phyloP scores from a whole-genome alignment of 2,888 invertebrate genomes.

The Drosophila peninsularis region DNA sequence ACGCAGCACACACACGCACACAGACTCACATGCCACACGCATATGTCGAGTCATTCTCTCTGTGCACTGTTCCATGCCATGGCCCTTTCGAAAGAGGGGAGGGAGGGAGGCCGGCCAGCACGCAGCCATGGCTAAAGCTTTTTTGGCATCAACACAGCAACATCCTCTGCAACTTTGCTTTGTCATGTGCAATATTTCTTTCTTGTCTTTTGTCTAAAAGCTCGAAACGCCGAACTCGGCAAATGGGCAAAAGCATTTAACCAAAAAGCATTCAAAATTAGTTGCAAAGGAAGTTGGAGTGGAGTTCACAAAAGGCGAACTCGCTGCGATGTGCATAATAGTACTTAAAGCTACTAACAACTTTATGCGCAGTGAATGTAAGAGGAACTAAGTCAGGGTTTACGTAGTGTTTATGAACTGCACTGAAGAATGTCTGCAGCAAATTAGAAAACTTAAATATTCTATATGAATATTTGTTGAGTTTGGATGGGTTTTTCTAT shows the following conservation, averaged over 20 bases:
- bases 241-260: constrained; percentile 29
- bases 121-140: constrained; percentile 58
- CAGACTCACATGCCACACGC: constrained; percentile 14
- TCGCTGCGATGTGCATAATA: not conserved
- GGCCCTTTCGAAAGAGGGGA: constrained; percentile 31
- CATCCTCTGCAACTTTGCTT: constrained; percentile 59
- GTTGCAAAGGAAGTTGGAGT: constrained; percentile 34
- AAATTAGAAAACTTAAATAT: not conserved
- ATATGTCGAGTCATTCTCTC: constrained; percentile 54
- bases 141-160: constrained; percentile 50
- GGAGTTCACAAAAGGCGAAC: not conserved
- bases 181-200: constrained; percentile 74
- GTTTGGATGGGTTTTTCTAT: no score
- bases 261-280: constrained; percentile 39
- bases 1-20: no score
- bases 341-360: not conserved
- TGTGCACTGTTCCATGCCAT: constrained; percentile 61
- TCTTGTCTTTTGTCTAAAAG: constrained; percentile 47
- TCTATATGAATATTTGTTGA: no score
- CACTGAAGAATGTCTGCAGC: not conserved
- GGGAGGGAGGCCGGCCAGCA: constrained; percentile 11
- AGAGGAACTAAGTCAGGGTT: not conserved
- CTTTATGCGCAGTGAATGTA: not conserved
- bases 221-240: constrained; percentile 9
- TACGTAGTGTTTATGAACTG: not conserved